phyloP scores from a whole-genome alignment of 2,797 vertebrate species.

The Sebastes umbrosus region DNA sequence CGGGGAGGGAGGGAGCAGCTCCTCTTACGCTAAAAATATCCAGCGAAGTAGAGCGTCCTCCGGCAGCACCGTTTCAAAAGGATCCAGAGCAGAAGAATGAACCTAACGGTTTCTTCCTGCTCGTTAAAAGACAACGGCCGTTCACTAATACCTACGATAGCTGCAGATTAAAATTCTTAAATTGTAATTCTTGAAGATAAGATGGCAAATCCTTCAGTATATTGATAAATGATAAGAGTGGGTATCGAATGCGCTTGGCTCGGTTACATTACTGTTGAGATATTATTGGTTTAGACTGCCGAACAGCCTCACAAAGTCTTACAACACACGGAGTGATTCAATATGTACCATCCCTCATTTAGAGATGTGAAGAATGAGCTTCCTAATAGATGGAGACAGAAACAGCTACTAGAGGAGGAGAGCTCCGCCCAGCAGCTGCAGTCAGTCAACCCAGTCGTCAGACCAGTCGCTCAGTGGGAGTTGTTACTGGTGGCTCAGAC shows the following conservation, averaged over 20 bases:
- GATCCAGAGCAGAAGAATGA: conserved; percentile 40
- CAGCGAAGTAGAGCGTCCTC: conserved; percentile 74
- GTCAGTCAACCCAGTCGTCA: conserved; percentile 40
- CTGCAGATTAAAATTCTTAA: background rate
- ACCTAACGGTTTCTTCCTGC: conserved; percentile 1
- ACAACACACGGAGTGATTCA: conserved; percentile 14
- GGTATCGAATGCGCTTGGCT: background rate
- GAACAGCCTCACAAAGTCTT: background rate
- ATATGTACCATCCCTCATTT: conserved; percentile 29
- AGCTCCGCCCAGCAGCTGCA: conserved; percentile 73
- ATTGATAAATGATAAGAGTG: background rate
- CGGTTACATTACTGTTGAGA: conserved; percentile 2
- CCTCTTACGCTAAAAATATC: conserved; percentile 83
- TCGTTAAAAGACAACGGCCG: conserved; percentile 7
- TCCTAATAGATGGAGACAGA: conserved; percentile 45
- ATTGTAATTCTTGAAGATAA: conserved; percentile 15
- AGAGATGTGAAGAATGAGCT: conserved; percentile 45
- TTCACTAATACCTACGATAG: conserved; percentile 1
- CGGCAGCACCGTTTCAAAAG: conserved; percentile 55
- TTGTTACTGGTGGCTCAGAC: conserved; percentile 6
- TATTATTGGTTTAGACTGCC: conserved; percentile 34
- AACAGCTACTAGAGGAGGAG: conserved; percentile 33
- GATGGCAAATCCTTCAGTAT: conserved; percentile 1
- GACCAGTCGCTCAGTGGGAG: conserved; percentile 14
- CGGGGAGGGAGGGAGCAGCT: conserved; percentile 58